These are phyloP conservation scores for Sylvilagus floridanus DNA, from an alignment of 2,797 vertebrate genomes.

Conservation along the genomic window DNA sequence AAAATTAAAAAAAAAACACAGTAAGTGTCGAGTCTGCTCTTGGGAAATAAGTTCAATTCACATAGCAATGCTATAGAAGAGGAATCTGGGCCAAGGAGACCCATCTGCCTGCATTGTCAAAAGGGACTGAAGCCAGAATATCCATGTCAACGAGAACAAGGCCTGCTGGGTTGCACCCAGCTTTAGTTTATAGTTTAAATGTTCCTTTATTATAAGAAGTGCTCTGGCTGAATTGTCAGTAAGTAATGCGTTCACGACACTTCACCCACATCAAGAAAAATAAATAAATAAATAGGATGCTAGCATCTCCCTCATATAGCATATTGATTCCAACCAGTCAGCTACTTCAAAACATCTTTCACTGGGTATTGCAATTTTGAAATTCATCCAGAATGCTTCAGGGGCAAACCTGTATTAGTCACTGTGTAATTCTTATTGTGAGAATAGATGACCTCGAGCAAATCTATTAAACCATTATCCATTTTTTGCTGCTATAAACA, in stretches of 20 bases:
- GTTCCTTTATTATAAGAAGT: background rate
- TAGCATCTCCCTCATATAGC: background rate
- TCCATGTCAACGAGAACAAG: background rate
- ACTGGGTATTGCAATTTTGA: background rate
- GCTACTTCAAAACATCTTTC: background rate
- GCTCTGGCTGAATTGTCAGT: background rate
- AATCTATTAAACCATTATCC: background rate
- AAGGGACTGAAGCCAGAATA: background rate
- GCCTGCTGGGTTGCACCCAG: too few species aligned
- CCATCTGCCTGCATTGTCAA: background rate
- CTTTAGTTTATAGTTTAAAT: background rate
- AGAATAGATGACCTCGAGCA: background rate
- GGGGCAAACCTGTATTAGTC: background rate
- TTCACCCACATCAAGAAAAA: background rate
- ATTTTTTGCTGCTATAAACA: background rate
- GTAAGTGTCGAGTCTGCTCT: background rate
- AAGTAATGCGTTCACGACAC: background rate
- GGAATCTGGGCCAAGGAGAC: background rate
- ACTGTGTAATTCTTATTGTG: background rate
- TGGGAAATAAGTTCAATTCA: background rate
- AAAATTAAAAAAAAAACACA: too few species aligned
- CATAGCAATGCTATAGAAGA: background rate
- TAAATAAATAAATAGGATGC: background rate
- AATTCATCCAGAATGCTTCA: background rate
- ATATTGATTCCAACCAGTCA: background rate